Percentiles rank a stretch among this genome's conserved stretches.
These are phyloP conservation scores for Hypothenemus hampei DNA, from an alignment of 1,140 invertebrate species.

Conservation along the genomic window DNA sequence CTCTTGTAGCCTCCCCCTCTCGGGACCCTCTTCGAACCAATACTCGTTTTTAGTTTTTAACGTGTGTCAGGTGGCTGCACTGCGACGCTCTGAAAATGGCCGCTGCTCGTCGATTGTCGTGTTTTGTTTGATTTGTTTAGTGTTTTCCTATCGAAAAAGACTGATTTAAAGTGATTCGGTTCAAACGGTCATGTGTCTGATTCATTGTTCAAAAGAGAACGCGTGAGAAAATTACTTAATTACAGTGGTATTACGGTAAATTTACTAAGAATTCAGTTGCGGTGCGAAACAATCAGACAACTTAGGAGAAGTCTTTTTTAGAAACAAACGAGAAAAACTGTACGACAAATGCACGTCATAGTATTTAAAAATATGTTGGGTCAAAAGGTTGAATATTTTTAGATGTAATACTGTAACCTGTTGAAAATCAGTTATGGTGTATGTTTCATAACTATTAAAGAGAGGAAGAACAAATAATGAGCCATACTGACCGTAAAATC, in stretches of 20 bases:
- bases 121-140: too few species aligned
- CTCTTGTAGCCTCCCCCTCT: neutral
- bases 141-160: constrained; percentile 29
- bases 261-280: too few species aligned
- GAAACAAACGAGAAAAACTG: too few species aligned
- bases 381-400: constrained; percentile 11
- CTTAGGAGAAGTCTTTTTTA: too few species aligned
- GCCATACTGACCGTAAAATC: too few species aligned
- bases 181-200: constrained; percentile 1
- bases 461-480: too few species aligned
- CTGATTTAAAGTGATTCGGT: constrained; percentile 26
- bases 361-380: neutral
- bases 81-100: constrained; percentile 44
- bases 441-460: too few species aligned
- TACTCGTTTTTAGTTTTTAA: too few species aligned
- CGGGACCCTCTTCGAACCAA: too few species aligned
- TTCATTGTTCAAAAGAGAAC: constrained; percentile 22
- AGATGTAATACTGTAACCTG: neutral
- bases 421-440: too few species aligned
- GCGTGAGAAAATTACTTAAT: constrained; percentile 17
- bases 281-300: too few species aligned
- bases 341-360: constrained; percentile 13
- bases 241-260: neutral
- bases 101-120: constrained; percentile 36
- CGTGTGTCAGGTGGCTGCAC: constrained; percentile 39